Base-by-base conservation (phyloP, 2,888 invertebrate genomes). In the Patella depressa region DNA sequence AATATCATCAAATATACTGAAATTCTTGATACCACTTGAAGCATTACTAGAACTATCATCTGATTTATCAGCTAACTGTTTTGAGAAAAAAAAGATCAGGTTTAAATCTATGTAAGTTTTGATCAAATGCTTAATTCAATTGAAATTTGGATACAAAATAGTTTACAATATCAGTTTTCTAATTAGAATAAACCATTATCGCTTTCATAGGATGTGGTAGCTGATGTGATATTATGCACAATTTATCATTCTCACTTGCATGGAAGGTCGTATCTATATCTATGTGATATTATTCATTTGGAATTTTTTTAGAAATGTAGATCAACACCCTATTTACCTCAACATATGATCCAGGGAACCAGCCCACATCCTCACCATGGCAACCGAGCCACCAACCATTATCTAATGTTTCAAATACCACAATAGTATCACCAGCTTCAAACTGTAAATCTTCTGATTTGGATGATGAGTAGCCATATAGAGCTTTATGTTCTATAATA, bases 381-480 rank as follows among this genome's bases (percentile, higher is more conserved):
- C 84, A 83, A 34, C 89, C 90, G 72, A 87, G 81, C 89, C 90
- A 90, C 90, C 90, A 90, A n/a, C 90, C 90, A 83, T 86, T 89
- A 73, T 89, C 89, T 54, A 87, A 79, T 9, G 83, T 86, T 81
- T 90, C 87, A 59, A 85, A 83, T 19, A 89, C 88, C 15, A 85
- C 81, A 53, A 90, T 84, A n/a, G 81, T 83, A 75, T 90, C 90
- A 12, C 89, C 90, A 17, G 75, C 81, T 45, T 85, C 83, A 76
- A 90, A 85, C 9, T 82, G 80, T 72, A 90, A 80, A 78, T 90
- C 89, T 12, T 83, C 82, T 45, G 82, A 82, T 54, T 82, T 84
- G 71, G 83, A 83, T 14, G 84, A 85, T n/a, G 74, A 78, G 59
- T 85, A 87, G 11, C 77, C 71, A 69, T 85, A 84, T 1, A 82